Conservation (phyloP, 2,113 vertebrate genomes). For the Sylvietta virens region DNA sequence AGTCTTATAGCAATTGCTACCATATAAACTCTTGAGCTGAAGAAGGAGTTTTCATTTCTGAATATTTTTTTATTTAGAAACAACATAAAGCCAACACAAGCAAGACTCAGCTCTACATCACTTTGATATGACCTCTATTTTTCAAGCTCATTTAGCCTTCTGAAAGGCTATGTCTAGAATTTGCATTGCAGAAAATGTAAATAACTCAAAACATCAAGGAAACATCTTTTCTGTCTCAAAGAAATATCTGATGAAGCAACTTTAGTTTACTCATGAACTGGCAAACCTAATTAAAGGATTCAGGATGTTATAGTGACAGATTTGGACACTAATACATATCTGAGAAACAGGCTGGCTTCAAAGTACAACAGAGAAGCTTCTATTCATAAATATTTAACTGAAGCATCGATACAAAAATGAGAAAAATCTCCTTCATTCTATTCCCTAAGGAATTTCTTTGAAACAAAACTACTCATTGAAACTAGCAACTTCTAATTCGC, state of each 20-base stretch:
- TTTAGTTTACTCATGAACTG: background rate
- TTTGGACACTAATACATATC: background rate
- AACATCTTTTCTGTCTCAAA: background rate
- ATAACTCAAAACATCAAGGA: background rate
- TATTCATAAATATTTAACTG: conserved; percentile 31
- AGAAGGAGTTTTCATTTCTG: background rate
- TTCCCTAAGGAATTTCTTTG: background rate
- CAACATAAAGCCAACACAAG: background rate
- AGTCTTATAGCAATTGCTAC: background rate
- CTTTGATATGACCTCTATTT: background rate
- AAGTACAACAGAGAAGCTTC: background rate
- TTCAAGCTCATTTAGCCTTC: background rate
- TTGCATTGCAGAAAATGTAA: conserved; percentile 4
- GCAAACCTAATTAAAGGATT: background rate
- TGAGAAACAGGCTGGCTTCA: conserved; percentile 14
- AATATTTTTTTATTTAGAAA: background rate
- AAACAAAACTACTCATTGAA: background rate
- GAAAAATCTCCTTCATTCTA: background rate
- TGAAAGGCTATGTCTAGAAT: background rate
- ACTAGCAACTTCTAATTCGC: background rate
- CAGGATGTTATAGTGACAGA: background rate
- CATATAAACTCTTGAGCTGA: background rate
- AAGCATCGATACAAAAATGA: background rate
- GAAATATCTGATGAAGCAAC: background rate
- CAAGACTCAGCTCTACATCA: background rate